phyloP scores from a whole-genome alignment of 53 echinoderm and acorn worm species.

The Paracentrotus lividus region DNA sequence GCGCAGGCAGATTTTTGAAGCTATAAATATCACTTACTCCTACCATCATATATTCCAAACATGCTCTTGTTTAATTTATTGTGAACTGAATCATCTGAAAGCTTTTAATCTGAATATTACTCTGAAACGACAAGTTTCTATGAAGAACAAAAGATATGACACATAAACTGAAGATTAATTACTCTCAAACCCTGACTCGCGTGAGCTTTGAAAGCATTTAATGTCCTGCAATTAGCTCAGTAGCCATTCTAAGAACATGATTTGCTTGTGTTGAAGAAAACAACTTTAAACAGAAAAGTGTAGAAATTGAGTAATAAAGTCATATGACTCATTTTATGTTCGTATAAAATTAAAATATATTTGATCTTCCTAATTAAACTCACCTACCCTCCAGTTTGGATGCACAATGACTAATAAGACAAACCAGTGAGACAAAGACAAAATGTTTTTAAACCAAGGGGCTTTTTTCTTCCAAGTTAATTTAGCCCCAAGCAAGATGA shows the following conservation, averaged over 20 bases:
- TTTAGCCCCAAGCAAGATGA: too few species aligned
- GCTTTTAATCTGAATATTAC: not conserved
- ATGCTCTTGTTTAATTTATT: not conserved
- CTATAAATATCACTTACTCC: slow-evolving; percentile 5
- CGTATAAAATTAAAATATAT: too few species aligned
- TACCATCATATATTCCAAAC: not conserved
- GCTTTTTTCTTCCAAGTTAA: too few species aligned
- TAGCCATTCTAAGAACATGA: not conserved
- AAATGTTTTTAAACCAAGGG: too few species aligned
- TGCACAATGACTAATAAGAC: too few species aligned
- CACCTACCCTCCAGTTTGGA: not conserved
- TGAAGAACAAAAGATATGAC: slow-evolving; percentile 17
- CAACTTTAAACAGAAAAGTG: not conserved
- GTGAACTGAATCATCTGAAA: slow-evolving; percentile 13
- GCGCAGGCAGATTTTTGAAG: not conserved
- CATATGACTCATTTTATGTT: slow-evolving; percentile 5
- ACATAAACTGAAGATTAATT: slow-evolving; percentile 17
- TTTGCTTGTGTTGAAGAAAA: not conserved
- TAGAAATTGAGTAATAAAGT: not conserved
- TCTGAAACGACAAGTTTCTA: not conserved
- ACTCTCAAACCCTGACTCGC: not conserved
- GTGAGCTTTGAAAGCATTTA: not conserved
- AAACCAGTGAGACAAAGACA: too few species aligned
- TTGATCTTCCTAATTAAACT: not conserved
- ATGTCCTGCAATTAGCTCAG: not conserved